Evolutionary conservation across 2,888 invertebrate species (phyloP).

Genomic region (Electrophaes corylata): DNA sequence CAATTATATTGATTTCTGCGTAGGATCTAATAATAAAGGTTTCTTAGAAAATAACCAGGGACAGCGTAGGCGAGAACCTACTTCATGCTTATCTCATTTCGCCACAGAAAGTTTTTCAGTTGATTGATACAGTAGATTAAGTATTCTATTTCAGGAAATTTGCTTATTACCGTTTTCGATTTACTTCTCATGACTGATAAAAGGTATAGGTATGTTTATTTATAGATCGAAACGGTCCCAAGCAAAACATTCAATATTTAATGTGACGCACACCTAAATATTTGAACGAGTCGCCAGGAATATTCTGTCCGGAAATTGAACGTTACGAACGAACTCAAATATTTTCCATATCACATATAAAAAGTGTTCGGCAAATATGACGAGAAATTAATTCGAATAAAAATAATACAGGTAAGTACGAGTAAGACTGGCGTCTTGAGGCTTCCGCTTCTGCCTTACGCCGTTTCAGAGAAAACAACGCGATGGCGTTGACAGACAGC

Average conservation of each 20-base stretch:
- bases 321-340: constrained; percentile 46
- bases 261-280: constrained; percentile 44
- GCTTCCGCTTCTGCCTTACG: no score
- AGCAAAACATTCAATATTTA: constrained; percentile 45
- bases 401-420: no score
- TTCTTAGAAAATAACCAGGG: not conserved
- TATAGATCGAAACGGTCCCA: constrained; percentile 37
- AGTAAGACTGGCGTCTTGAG: no score
- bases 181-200: constrained; percentile 10
- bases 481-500: no score
- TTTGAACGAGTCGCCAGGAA: constrained; percentile 46
- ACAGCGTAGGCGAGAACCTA: not conserved
- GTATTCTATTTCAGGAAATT: constrained; percentile 1
- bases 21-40: not conserved
- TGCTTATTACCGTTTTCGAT: constrained; percentile 11
- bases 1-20: not conserved
- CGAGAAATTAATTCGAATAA: no score
- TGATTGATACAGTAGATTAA: not conserved
- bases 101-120: not conserved
- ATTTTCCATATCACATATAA: constrained; percentile 37
- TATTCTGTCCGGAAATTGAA: constrained; percentile 50
- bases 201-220: constrained; percentile 18
- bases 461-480: no score
- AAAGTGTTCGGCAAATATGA: no score
- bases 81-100: not conserved